Conservation (phyloP, 2,888 invertebrate species). For the Altica lythri region DNA sequence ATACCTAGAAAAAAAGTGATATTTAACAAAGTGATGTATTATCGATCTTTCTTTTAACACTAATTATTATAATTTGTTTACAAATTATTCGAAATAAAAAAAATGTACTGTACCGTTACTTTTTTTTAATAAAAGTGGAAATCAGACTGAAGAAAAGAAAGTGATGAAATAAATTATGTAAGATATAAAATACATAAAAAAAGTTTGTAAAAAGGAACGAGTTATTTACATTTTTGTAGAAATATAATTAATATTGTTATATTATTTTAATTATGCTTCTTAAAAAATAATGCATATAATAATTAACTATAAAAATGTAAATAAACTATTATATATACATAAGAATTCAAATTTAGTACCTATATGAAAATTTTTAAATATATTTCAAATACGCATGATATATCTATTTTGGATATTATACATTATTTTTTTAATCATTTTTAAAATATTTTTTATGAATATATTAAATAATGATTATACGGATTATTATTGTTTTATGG, state of each 20-base stretch:
- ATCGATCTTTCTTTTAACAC: conserved; percentile 17
- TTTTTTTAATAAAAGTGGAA: too few species aligned
- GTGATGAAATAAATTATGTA: conserved; percentile 13
- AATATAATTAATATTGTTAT: background rate
- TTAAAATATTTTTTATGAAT: conserved; percentile 5
- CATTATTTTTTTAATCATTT: conserved; percentile 2
- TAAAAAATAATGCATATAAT: conserved; percentile 10
- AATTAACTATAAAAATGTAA: conserved; percentile 12
- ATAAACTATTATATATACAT: too few species aligned
- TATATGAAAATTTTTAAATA: too few species aligned
- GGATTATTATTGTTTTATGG: too few species aligned
- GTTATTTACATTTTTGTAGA: conserved; percentile 16
- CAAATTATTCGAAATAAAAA: too few species aligned
- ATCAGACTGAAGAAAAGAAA: conserved; percentile 11
- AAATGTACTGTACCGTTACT: too few species aligned
- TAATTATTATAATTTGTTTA: background rate
- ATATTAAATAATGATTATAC: conserved; percentile 2
- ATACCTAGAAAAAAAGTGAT: conserved; percentile 21
- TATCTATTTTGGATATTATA: too few species aligned
- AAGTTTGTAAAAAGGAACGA: conserved; percentile 6
- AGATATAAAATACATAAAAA: too few species aligned
- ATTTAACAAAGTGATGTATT: conserved; percentile 18
- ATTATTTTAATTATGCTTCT: conserved; percentile 1
- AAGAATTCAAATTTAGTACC: too few species aligned
- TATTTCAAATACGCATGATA: too few species aligned